Percentiles rank a stretch among this genome's conserved stretches.
Evolutionary conservation across 2,113 vertebrate species (phyloP).

Genomic region (Channa argus): DNA sequence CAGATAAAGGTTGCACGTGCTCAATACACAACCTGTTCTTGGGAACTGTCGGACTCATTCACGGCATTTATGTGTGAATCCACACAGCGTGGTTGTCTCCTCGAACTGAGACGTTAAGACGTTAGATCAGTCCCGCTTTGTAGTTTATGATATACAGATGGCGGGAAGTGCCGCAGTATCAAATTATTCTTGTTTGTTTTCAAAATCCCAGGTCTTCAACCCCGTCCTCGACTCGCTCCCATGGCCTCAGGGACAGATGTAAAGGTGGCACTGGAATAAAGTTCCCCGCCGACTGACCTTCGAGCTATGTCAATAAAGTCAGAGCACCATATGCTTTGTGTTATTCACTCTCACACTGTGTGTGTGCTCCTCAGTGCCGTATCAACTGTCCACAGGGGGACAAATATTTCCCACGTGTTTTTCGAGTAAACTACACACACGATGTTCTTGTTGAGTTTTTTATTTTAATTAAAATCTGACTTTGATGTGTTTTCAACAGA

Average conservation of each 20-base stretch:
- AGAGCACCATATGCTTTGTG: conserved; percentile 50
- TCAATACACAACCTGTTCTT: conserved; percentile 8
- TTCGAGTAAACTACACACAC: not conserved
- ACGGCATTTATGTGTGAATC: not conserved
- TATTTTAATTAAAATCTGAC: not conserved
- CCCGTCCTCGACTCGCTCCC: conserved; percentile 5
- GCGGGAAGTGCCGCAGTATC: not conserved
- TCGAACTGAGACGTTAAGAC: no score
- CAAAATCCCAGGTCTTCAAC: conserved; percentile 23
- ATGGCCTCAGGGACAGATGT: conserved; percentile 19
- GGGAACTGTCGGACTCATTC: not conserved
- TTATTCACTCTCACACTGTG: conserved; percentile 53
- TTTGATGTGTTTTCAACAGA: not conserved
- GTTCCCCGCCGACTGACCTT: conserved; percentile 33
- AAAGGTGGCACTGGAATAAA: conserved; percentile 41
- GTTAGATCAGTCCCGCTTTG: not conserved
- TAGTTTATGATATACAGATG: not conserved
- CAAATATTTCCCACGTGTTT: conserved; percentile 10
- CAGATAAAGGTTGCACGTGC: conserved; percentile 3
- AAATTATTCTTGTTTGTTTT: conserved; percentile 57
- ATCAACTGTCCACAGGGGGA: conserved; percentile 21
- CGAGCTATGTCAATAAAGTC: conserved; percentile 55
- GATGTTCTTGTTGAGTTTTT: not conserved
- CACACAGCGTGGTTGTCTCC: no score
- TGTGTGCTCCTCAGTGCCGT: conserved; percentile 9